Conservation (phyloP, 1,140 invertebrate species). For the Aradophagus sp. region DNA sequence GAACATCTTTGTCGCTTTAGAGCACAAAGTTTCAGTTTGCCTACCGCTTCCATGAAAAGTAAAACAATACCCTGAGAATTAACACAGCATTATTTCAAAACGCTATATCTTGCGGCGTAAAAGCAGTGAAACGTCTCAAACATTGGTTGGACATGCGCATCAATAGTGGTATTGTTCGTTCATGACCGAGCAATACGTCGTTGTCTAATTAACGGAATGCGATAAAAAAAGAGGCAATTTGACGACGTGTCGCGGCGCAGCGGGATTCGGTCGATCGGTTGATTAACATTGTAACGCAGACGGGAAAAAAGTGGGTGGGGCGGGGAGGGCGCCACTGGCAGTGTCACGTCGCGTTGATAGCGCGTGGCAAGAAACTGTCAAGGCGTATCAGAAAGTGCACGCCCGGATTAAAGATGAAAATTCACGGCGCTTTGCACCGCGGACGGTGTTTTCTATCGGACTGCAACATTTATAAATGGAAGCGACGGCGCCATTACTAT, state of each 20-base stretch:
- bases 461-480: conserved; percentile 58
- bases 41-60: too few species aligned
- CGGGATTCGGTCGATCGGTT: conserved; percentile 3
- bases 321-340: background rate
- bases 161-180: too few species aligned
- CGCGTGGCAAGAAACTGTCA: conserved; percentile 12
- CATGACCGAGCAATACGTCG: too few species aligned
- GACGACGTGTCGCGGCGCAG: conserved; percentile 1
- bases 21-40: too few species aligned
- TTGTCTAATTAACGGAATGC: too few species aligned
- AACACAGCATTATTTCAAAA: too few species aligned
- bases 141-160: too few species aligned
- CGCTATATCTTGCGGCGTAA: too few species aligned
- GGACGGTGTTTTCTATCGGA: conserved; percentile 39
- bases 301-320: background rate
- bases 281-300: conserved; percentile 15
- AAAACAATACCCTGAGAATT: too few species aligned
- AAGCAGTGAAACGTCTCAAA: too few species aligned
- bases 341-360: conserved; percentile 6
- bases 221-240: conserved; percentile 1
- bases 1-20: too few species aligned
- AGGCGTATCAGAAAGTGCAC: conserved; percentile 23
- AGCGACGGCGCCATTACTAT: conserved; percentile 69
- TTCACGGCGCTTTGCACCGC: conserved; percentile 16
- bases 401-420: conserved; percentile 42